Conservation (phyloP, 2,888 invertebrate species). For the Euzetes globulus region DNA sequence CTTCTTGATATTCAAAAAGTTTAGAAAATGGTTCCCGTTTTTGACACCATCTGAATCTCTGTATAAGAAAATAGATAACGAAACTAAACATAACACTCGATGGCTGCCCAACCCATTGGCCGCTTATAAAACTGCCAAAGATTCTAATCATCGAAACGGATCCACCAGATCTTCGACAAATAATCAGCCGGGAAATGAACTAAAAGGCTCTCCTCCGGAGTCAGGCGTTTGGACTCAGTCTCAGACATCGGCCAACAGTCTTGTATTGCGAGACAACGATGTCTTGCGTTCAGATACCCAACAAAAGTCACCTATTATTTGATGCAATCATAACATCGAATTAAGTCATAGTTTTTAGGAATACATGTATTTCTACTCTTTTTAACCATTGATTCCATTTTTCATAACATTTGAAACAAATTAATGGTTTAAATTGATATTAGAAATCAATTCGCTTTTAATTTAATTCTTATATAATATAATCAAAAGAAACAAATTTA, state of each 20-base stretch:
- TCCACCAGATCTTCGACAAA: neutral
- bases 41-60: constrained; percentile 16
- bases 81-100: constrained; percentile 33
- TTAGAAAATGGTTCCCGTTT: constrained; percentile 27
- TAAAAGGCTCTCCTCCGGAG: constrained; percentile 6
- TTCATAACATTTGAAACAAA: neutral
- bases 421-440: neutral
- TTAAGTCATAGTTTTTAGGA: neutral
- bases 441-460: neutral
- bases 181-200: neutral
- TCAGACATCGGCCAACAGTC: constrained; percentile 9
- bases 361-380: neutral
- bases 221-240: constrained; percentile 25
- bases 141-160: neutral
- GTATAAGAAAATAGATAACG: constrained; percentile 33
- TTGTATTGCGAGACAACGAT: neutral
- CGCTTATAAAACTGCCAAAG: neutral
- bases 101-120: constrained; percentile 36
- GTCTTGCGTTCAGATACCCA: neutral
- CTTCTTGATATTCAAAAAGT: constrained; percentile 36
- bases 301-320: neutral
- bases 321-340: neutral
- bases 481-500: neutral
- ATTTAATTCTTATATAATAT: too few species aligned
- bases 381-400: neutral